These are phyloP conservation scores for human DNA, from an alignment of 2,113 vertebrate species.

Conservation along the genomic window DNA sequence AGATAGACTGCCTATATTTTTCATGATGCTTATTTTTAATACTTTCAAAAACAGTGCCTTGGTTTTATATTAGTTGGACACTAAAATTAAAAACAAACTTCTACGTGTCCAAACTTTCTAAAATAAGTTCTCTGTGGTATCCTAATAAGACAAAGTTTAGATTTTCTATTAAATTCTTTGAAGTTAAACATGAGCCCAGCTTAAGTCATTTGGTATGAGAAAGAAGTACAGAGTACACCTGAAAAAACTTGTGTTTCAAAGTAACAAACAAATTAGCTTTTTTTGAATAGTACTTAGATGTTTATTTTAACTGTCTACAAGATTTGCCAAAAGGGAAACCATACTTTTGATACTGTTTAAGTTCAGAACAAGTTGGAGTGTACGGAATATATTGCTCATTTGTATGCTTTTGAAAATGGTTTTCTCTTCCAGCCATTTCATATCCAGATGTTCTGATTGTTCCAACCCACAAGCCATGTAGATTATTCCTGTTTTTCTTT, in stretches of 20 bases:
- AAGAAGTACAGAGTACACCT: fast-evolving
- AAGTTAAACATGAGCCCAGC: background rate
- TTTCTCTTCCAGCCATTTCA: background rate
- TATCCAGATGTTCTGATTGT: background rate
- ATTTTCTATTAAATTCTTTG: background rate
- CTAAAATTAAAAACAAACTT: background rate
- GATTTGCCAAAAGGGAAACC: background rate
- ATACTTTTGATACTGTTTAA: background rate
- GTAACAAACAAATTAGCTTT: background rate
- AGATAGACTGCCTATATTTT: background rate
- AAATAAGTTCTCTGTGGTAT: background rate
- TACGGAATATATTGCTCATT: too few species aligned
- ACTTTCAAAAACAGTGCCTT: background rate
- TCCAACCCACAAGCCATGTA: background rate
- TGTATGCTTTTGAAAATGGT: background rate
- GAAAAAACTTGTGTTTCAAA: background rate
- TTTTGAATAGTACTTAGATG: background rate
- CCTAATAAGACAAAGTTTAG: background rate
- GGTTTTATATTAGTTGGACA: background rate
- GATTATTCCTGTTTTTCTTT: background rate
- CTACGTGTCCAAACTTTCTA: background rate
- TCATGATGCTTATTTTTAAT: background rate
- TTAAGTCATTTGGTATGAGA: background rate
- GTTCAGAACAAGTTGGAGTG: background rate
- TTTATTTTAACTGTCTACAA: background rate